phyloP scores from a whole-genome alignment of 2,797 vertebrate species.

The Typhlichthys subterraneus region DNA sequence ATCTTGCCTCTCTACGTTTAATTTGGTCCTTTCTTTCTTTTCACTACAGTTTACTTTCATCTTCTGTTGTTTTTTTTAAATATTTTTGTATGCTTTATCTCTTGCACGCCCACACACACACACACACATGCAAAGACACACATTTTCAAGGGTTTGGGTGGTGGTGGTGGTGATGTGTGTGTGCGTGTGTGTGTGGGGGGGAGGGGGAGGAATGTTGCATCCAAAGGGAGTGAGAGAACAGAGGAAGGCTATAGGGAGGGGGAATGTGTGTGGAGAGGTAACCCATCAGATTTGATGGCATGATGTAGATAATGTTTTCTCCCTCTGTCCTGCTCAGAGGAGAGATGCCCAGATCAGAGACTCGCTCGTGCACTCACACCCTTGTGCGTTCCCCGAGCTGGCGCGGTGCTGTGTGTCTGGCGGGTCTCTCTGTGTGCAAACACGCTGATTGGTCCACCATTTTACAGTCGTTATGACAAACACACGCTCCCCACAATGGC shows the following conservation, averaged over 20 bases:
- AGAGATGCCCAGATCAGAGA: constrained; percentile 64
- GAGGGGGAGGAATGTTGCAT: constrained; percentile 59
- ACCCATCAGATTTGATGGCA: constrained; percentile 78
- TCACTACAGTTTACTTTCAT: constrained; percentile 4
- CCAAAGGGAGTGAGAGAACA: constrained; percentile 43
- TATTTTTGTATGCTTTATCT: not conserved
- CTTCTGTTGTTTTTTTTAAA: constrained; percentile 7
- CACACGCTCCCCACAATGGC: constrained; percentile 41
- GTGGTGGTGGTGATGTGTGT: too few relatives aligned
- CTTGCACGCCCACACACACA: constrained; percentile 27
- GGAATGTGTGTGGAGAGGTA: constrained; percentile 45
- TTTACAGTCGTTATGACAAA: constrained; percentile 67
- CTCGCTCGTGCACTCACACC: constrained; percentile 57
- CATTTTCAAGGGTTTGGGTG: constrained; percentile 59
- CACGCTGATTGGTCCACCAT: constrained; percentile 60
- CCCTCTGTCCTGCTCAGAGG: constrained; percentile 67
- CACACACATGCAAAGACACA: constrained; percentile 55
- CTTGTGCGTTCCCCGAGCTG: constrained; percentile 51
- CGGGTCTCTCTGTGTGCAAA: constrained; percentile 61
- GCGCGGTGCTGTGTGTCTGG: constrained; percentile 59
- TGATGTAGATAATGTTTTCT: constrained; percentile 79
- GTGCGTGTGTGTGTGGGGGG: too few relatives aligned
- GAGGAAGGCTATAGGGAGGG: constrained; percentile 45
- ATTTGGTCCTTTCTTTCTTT: constrained; percentile 13
- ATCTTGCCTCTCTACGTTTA: not conserved